Conservation (phyloP, 2,888 invertebrate genomes). For the Yponomeuta plumbellus region DNA sequence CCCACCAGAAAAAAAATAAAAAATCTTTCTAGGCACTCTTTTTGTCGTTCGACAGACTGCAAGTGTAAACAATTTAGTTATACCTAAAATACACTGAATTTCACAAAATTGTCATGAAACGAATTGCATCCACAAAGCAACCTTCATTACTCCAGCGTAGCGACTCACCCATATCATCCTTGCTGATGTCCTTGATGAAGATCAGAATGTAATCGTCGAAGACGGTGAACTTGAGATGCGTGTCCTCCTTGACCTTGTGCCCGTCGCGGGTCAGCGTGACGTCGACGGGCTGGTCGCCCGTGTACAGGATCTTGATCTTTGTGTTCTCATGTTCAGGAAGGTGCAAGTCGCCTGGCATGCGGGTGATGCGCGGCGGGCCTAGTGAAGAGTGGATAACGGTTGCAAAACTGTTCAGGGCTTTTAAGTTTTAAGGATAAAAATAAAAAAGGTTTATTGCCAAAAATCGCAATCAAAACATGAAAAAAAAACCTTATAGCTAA, state of each 20-base stretch:
- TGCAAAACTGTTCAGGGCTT: neutral
- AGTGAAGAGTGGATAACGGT: constrained; percentile 19
- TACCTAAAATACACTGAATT: no score
- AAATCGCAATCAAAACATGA: no score
- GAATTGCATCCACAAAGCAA: neutral
- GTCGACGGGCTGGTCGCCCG: constrained; percentile 96
- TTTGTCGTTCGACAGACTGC: no score
- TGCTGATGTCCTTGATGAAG: constrained; percentile 93
- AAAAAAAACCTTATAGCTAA: no score
- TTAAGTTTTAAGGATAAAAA: no score
- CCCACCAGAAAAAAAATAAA: no score
- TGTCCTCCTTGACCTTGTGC: constrained; percentile 82
- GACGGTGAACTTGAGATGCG: constrained; percentile 90
- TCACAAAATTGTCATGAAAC: no score
- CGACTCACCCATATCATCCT: constrained; percentile 88
- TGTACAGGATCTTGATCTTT: constrained; percentile 97
- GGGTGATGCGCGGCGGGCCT: constrained; percentile 94
- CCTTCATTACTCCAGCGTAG: neutral
- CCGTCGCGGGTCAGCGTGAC: constrained; percentile 91
- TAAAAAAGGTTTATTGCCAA: no score
- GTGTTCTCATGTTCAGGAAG: constrained; percentile 97
- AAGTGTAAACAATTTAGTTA: no score
- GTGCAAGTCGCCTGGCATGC: constrained; percentile 92
- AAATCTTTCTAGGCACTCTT: no score
- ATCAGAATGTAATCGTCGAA: constrained; percentile 98